Evolutionary conservation across 2,888 invertebrate genomes (phyloP), one percentile per base, ranked within the genome.

Genomic region (Lepidocyrtinus sp.): DNA sequence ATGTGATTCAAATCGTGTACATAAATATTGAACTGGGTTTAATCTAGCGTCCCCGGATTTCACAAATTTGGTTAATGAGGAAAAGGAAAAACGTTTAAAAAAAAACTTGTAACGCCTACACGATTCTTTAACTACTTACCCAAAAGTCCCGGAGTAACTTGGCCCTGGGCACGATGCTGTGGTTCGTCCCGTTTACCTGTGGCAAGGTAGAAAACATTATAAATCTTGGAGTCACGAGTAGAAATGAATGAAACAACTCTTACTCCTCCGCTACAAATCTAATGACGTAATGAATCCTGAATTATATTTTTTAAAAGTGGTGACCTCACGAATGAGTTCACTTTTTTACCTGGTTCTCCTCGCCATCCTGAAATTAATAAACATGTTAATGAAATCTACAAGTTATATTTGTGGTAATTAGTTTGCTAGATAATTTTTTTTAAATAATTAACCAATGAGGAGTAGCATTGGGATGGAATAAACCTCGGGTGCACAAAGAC

Each of bases 141-240:
- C 24, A 89, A 84, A 63, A 89, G 84, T 63, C 88, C 88, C 24
- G 89, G 89, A 50, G 90, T 89, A 65, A 88, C 88, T 83, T 88
- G 88, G 15, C 90, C 90, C 85, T 89, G 89, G n/a, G 88, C 87
- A 26, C 86, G 84, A 84, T 90, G 90, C 82, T 90, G 90, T 15
- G 90, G 90, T 83, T 90, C 90, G 86, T 90, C 90, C 70, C 89
- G 83, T 82, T 89, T 89, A 26, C 90, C 90, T 76, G 26, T 64
- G 22, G 21, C n/a, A 62, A 22, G 19, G 5, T 7, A 22, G 68
- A 26, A 63, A 21, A 69, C 68, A 62, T 21, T 17, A 12, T 7
- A 62, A 62, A 69, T 36, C 5, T 36, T 36, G 36, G 5, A 7
- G 12, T 7, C 12, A 36, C 5, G 12, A 7, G 36, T 12, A 36